Percentiles rank a stretch among this genome's conserved stretches.
Evolutionary conservation across 2,888 invertebrate species (phyloP).

Genomic region (Malthinus seriepunctatus): DNA sequence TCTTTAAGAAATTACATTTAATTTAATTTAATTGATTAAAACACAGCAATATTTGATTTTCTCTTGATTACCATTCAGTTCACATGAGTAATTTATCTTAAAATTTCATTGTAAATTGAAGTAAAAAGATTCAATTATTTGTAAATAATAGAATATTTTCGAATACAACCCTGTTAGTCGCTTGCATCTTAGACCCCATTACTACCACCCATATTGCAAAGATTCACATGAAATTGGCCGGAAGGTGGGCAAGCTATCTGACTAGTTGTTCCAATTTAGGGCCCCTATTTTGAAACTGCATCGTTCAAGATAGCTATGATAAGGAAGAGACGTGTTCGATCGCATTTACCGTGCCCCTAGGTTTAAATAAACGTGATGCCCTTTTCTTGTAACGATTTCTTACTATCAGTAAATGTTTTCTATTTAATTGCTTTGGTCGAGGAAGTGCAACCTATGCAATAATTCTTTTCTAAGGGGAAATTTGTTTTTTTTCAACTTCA

Average conservation of each 20-base stretch:
- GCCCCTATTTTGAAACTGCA: conserved; percentile 21
- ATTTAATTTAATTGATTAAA: no score
- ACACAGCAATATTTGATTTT: no score
- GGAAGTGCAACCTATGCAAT: conserved; percentile 3
- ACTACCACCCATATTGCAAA: conserved; percentile 24
- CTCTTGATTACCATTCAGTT: no score
- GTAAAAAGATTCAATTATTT: no score
- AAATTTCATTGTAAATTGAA: no score
- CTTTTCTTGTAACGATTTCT: conserved; percentile 19
- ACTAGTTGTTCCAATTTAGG: conserved; percentile 33
- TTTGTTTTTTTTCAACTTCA: no score
- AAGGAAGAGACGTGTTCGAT: conserved; percentile 24
- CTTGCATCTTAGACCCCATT: conserved; percentile 21
- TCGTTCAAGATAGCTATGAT: conserved; percentile 24
- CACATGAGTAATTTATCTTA: no score
- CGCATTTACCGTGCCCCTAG: conserved; percentile 12
- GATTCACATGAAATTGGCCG: conserved; percentile 28
- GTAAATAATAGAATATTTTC: background rate
- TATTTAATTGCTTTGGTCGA: conserved; percentile 3
- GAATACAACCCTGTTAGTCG: conserved; percentile 7
- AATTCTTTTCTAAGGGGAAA: background rate
- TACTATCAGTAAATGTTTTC: conserved; percentile 1
- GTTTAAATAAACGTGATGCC: conserved; percentile 22
- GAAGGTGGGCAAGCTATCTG: conserved; percentile 32
- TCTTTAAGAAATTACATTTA: no score